These are phyloP conservation scores for Blastobasis adustella DNA, from an alignment of 2,888 invertebrate species.

Conservation along the genomic window DNA sequence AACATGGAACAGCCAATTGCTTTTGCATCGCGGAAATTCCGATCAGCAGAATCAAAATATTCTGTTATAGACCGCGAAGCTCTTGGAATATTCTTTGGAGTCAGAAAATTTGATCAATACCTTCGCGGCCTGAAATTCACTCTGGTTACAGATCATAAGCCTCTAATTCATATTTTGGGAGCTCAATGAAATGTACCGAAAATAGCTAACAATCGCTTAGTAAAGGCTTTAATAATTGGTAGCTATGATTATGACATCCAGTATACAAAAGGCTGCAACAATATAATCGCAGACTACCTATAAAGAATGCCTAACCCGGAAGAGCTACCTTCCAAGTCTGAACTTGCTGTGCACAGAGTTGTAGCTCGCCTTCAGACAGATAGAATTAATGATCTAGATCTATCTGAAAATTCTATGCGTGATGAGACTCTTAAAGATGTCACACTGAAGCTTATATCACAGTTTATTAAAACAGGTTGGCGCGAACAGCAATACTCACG, in stretches of 20 bases:
- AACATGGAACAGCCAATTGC: constrained; percentile 4
- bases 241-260: background rate
- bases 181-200: constrained; percentile 7
- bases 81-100: constrained; percentile 9
- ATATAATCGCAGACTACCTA: background rate
- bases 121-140: constrained; percentile 3
- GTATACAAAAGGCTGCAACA: background rate
- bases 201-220: constrained; percentile 6
- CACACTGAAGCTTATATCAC: background rate
- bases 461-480: background rate
- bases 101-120: constrained; percentile 10
- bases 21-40: constrained; percentile 6
- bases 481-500: background rate
- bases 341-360: background rate
- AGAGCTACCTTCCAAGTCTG: background rate
- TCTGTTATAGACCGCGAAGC: constrained; percentile 10
- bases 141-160: constrained; percentile 8
- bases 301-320: background rate
- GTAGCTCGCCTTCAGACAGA: constrained; percentile 1
- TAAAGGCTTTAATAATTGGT: constrained; percentile 1
- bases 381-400: background rate
- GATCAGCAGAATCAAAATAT: constrained; percentile 6
- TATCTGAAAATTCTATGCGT: background rate
- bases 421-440: background rate
- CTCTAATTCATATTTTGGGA: constrained; percentile 6